These are phyloP conservation scores for Limosa lapponica DNA, from an alignment of 2,797 vertebrate genomes.

Conservation along the genomic window DNA sequence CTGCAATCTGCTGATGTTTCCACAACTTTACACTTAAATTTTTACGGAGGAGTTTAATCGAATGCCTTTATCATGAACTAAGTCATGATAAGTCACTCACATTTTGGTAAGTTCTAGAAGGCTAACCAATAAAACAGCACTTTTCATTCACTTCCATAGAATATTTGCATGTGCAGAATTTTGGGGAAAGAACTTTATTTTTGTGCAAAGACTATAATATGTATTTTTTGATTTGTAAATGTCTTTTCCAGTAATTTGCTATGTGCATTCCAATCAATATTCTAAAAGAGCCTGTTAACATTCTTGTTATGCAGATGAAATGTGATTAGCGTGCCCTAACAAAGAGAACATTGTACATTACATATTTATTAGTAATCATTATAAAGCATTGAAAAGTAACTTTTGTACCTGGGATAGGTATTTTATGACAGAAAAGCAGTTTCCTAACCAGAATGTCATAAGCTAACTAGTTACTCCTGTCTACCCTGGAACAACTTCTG, in stretches of 20 bases:
- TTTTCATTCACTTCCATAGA: background rate
- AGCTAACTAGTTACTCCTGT: constrained; percentile 54
- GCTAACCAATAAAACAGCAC: background rate
- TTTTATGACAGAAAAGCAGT: background rate
- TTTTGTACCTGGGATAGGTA: background rate
- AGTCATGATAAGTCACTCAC: background rate
- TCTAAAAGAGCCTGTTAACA: background rate
- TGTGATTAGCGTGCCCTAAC: background rate
- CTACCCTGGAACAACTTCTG: background rate
- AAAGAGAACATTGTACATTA: background rate
- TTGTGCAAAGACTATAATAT: background rate
- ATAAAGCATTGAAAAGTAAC: background rate
- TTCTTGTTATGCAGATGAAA: background rate
- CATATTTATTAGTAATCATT: background rate
- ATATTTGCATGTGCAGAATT: background rate
- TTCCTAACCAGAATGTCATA: constrained; percentile 26
- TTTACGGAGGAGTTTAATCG: rapidly evolving
- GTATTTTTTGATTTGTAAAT: background rate
- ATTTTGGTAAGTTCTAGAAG: background rate
- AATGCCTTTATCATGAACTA: background rate
- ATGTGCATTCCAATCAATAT: background rate
- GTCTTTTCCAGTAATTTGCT: constrained; percentile 26
- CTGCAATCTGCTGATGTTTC: background rate
- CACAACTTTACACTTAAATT: background rate
- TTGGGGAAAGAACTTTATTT: background rate